Evolutionary conservation across 2,113 vertebrate genomes (phyloP).

Genomic region (Piaya cayana): DNA sequence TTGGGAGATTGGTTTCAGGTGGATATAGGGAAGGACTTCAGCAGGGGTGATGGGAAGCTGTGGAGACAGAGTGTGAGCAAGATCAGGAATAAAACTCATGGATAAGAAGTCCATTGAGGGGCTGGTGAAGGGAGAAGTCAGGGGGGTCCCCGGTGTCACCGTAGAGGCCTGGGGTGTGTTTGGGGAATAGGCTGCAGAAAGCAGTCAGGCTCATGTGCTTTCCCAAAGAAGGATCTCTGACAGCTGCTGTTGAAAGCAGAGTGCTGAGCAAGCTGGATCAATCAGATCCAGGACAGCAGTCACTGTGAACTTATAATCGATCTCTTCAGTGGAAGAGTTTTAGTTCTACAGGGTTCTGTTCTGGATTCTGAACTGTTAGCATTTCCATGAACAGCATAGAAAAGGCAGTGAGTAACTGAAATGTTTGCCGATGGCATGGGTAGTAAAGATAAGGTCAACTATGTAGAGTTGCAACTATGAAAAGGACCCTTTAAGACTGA

Average conservation of each 20-base stretch:
- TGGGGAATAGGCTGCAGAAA: not conserved
- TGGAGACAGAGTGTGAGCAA: not conserved
- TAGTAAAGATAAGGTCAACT: not conserved
- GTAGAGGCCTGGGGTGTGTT: not conserved
- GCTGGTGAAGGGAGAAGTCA: not conserved
- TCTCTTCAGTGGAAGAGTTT: not conserved
- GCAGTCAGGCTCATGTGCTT: not conserved
- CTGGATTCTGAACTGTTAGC: not conserved
- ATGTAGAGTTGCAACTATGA: not conserved
- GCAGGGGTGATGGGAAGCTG: not conserved
- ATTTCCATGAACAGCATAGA: not conserved
- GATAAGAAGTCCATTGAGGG: not conserved
- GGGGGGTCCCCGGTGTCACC: accelerated
- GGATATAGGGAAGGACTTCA: not conserved
- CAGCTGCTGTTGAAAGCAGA: not conserved
- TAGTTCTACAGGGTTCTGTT: not conserved
- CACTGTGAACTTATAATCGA: not conserved
- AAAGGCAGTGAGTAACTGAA: not conserved
- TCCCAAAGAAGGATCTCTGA: not conserved
- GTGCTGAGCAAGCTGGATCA: accelerated
- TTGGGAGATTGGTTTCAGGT: not conserved
- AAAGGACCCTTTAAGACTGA: not conserved
- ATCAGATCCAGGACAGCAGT: not conserved
- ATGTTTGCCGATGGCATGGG: not conserved
- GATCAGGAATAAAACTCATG: not conserved